Percentiles rank a stretch among this genome's conserved stretches.
These are phyloP conservation scores for Morpho achilles DNA, from an alignment of 2,888 invertebrate genomes.

Conservation along the genomic window DNA sequence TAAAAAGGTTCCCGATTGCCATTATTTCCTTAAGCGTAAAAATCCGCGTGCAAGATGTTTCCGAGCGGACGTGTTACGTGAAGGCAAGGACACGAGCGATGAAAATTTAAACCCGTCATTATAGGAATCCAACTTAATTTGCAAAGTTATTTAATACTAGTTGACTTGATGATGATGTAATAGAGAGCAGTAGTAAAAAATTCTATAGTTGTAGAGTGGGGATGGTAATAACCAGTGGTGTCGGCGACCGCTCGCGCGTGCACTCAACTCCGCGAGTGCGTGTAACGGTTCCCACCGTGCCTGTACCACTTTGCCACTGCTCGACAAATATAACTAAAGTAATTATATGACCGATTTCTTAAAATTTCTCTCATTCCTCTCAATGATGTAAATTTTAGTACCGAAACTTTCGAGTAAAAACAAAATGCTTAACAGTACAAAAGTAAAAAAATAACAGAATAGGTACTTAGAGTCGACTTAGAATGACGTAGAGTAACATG, in stretches of 20 bases:
- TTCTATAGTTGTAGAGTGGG: conserved; percentile 30
- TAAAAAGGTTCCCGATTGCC: conserved; percentile 12
- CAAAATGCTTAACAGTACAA: too few species aligned
- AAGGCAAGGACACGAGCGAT: conserved; percentile 23
- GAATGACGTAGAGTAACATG: too few species aligned
- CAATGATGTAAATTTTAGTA: not conserved
- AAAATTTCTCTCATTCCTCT: not conserved
- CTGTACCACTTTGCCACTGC: conserved; percentile 40
- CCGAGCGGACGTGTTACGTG: conserved; percentile 35
- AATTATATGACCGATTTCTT: not conserved
- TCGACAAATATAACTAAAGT: conserved; percentile 22
- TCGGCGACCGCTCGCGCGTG: conserved; percentile 73
- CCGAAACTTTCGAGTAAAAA: too few species aligned
- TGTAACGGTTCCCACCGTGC: conserved; percentile 63
- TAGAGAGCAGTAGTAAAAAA: conserved; percentile 15
- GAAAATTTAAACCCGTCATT: conserved; percentile 16
- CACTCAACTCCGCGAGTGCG: conserved; percentile 70
- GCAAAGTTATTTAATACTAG: conserved; percentile 18
- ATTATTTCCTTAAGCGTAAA: conserved; percentile 36
- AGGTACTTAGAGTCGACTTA: too few species aligned
- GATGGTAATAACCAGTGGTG: conserved; percentile 50
- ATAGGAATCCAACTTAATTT: conserved; percentile 9
- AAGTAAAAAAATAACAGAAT: not conserved
- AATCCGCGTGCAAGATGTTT: conserved; percentile 33
- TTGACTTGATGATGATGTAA: conserved; percentile 16